Conservation (phyloP, 2,113 vertebrate species). For the Osmerus mordax region DNA sequence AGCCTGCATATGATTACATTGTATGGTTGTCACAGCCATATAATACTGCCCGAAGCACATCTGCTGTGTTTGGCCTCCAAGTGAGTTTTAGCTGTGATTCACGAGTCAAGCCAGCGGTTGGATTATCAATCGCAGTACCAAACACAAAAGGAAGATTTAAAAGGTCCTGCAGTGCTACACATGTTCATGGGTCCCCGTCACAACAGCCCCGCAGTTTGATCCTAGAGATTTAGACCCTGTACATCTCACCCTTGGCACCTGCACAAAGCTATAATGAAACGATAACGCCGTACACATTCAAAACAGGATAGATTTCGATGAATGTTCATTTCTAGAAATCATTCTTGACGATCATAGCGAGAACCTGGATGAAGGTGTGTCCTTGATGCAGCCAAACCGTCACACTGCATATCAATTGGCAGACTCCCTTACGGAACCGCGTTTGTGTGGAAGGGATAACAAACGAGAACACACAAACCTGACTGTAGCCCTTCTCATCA, state of each 20-base stretch:
- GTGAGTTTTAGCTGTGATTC: neutral
- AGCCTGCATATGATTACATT: constrained; percentile 1
- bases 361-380: too few relatives aligned
- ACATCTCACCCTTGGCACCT: neutral
- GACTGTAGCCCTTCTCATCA: constrained; percentile 25
- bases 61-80: neutral
- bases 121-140: neutral
- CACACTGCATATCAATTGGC: constrained; percentile 26
- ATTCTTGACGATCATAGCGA: too few relatives aligned
- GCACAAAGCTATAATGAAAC: neutral
- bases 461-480: constrained; percentile 28
- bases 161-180: neutral
- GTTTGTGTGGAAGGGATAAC: constrained; percentile 17
- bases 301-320: too few relatives aligned
- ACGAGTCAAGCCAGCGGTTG: neutral
- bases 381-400: too few relatives aligned
- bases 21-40: neutral
- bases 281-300: too few relatives aligned
- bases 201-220: neutral
- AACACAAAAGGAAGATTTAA: neutral
- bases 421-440: constrained; percentile 28
- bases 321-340: too few relatives aligned
- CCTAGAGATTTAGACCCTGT: neutral
- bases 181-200: neutral
- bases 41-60: neutral